Evolutionary conservation across 2,113 vertebrate genomes (phyloP).

Genomic region (Tinamus guttatus): DNA sequence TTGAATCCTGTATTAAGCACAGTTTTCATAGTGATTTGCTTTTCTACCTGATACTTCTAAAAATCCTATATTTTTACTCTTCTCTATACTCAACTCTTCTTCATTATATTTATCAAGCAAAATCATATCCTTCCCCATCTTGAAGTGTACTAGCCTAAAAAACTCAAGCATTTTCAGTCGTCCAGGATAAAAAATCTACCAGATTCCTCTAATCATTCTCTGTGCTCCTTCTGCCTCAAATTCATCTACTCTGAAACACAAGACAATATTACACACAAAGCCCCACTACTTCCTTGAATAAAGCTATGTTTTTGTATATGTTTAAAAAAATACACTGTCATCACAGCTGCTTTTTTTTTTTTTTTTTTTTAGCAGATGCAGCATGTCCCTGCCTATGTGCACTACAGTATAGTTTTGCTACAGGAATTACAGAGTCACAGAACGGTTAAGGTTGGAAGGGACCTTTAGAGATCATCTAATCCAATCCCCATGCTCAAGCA

Average conservation of each 20-base stretch:
- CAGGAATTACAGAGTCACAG: no score
- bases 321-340: background rate
- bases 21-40: conserved; percentile 13
- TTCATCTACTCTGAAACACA: background rate
- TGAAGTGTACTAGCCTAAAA: background rate
- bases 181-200: background rate
- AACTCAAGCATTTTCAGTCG: conserved; percentile 4
- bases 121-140: background rate
- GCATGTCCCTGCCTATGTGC: background rate
- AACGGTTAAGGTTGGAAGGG: no score
- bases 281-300: background rate
- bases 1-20: background rate
- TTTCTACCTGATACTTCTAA: background rate
- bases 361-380: background rate
- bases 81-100: conserved; percentile 5
- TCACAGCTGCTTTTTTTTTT: background rate
- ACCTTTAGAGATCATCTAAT: no score
- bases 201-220: background rate
- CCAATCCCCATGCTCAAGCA: no score
- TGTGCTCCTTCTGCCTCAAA: background rate
- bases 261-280: background rate
- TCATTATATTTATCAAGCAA: conserved; percentile 5
- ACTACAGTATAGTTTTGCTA: rapidly evolving
- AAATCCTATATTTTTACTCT: background rate
- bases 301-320: rapidly evolving